Percentiles rank a stretch among this genome's conserved stretches.
These are phyloP conservation scores for Sebastolobus altivelis DNA, from an alignment of 2,797 vertebrate genomes.

Conservation along the genomic window DNA sequence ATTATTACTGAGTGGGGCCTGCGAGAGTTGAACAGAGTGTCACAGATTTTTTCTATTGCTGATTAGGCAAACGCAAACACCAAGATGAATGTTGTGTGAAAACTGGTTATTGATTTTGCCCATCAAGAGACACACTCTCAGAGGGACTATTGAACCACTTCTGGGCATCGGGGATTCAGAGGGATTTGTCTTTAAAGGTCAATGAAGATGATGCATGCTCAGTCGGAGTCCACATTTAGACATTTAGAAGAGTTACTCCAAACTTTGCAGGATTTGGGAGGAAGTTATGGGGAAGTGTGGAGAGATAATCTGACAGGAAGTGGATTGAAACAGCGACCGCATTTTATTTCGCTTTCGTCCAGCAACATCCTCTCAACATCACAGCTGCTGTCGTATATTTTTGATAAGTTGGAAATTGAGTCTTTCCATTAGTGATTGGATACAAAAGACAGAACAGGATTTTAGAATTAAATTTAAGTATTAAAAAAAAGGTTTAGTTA, in stretches of 20 bases:
- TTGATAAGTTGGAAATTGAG: neutral
- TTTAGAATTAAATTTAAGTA: neutral
- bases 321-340: conserved; percentile 5
- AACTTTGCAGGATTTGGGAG: conserved; percentile 26
- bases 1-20: conserved; percentile 52
- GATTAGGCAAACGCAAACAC: conserved; percentile 79
- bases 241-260: conserved; percentile 29
- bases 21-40: conserved; percentile 47
- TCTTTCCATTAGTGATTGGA: neutral
- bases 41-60: conserved; percentile 68
- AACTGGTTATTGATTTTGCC: conserved; percentile 79
- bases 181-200: conserved; percentile 72
- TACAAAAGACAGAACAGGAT: neutral
- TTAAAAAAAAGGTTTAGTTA: neutral
- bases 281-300: conserved; percentile 26
- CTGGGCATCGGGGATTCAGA: conserved; percentile 27
- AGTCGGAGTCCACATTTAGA: conserved; percentile 26
- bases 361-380: neutral
- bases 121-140: conserved; percentile 68
- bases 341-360: conserved; percentile 6
- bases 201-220: conserved; percentile 61
- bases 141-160: conserved; percentile 73
- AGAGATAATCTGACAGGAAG: conserved; percentile 33
- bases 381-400: neutral
- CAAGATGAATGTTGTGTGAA: conserved; percentile 77